phyloP scores from a whole-genome alignment of 2,113 vertebrate species.

The Tragelaphus scriptus region DNA sequence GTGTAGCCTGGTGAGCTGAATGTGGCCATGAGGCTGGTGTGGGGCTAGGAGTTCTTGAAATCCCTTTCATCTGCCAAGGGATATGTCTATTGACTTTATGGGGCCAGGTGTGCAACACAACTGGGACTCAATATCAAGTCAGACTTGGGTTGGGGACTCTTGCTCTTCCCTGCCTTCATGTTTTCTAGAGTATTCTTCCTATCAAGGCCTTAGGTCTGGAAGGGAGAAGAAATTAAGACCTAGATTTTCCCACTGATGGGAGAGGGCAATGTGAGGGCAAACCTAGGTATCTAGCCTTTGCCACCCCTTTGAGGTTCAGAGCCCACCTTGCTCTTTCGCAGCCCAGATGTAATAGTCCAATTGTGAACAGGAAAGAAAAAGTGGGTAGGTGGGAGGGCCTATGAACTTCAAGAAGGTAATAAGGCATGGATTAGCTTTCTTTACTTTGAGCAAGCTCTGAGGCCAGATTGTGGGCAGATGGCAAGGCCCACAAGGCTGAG shows the following conservation, averaged over 20 bases:
- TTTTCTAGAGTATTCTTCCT: conserved; percentile 16
- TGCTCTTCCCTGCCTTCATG: neutral
- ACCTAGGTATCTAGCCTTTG: neutral
- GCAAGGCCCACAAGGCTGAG: conserved; percentile 31
- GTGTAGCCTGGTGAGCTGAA: neutral
- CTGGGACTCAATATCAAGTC: neutral
- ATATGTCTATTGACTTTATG: neutral
- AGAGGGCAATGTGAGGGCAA: neutral
- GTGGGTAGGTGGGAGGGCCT: neutral
- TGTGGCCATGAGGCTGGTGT: neutral
- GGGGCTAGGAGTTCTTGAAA: neutral
- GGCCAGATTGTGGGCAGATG: neutral
- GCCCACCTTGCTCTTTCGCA: neutral
- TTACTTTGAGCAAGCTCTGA: conserved; percentile 13
- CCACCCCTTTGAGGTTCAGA: neutral
- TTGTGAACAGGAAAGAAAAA: neutral
- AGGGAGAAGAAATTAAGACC: neutral
- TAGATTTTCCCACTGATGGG: neutral
- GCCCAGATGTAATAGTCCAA: neutral
- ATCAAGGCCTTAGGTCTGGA: neutral
- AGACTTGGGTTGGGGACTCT: neutral
- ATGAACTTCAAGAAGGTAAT: neutral
- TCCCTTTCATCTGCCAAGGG: neutral
- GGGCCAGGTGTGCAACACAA: neutral
- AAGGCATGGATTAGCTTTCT: conserved; percentile 16